Conservation (phyloP, 2,888 invertebrate genomes). For the Eudemis profundana region DNA sequence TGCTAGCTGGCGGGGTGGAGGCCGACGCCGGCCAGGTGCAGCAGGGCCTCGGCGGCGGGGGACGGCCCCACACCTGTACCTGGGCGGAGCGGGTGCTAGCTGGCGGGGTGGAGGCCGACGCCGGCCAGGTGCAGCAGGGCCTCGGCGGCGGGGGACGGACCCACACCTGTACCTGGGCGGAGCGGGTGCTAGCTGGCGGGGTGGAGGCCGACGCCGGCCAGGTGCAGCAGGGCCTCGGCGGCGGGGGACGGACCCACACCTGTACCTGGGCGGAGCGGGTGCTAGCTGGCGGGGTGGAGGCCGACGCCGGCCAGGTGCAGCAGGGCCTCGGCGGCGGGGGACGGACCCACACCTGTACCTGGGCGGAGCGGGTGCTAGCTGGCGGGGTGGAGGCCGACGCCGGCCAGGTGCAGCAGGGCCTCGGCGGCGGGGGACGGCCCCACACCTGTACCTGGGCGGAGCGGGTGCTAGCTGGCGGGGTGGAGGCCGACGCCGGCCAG, state of each 20-base stretch:
- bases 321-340: neutral
- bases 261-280: too few species aligned
- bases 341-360: neutral
- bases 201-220: too few species aligned
- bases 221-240: too few species aligned
- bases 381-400: neutral
- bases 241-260: too few species aligned
- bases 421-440: neutral
- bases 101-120: too few species aligned
- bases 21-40: neutral
- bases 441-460: neutral
- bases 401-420: neutral
- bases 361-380: neutral
- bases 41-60: neutral
- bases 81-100: neutral
- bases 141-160: neutral
- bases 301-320: neutral
- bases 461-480: constrained; percentile 12
- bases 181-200: too few species aligned
- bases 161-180: too few species aligned
- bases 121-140: too few species aligned
- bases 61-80: neutral
- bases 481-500: constrained; percentile 3
- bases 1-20: neutral
- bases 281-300: neutral